Percentiles rank a stretch among this genome's conserved stretches.
Evolutionary conservation across 2,797 vertebrate genomes (phyloP).

Genomic region (Pseudochirops cupreus): DNA sequence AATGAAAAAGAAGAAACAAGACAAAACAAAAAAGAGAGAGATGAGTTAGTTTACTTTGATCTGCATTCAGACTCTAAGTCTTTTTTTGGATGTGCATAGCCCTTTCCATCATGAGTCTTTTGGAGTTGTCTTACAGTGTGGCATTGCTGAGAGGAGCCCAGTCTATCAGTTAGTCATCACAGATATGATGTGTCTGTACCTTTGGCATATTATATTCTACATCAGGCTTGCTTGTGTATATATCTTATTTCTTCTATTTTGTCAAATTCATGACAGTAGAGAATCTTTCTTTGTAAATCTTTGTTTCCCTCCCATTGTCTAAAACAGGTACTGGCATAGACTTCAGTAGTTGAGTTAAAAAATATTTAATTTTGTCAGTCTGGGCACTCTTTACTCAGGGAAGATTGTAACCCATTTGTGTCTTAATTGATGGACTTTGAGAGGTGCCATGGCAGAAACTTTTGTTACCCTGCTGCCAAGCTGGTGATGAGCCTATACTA

Average conservation of each 20-base stretch:
- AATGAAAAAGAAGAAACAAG: too few species aligned
- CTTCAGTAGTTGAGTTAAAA: not conserved
- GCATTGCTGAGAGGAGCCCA: too few species aligned
- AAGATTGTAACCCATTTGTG: not conserved
- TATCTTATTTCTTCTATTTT: not conserved
- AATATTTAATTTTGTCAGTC: not conserved
- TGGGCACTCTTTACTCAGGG: not conserved
- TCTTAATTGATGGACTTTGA: not conserved
- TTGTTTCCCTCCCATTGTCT: not conserved
- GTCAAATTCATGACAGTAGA: not conserved
- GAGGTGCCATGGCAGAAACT: not conserved
- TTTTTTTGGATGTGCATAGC: too few species aligned
- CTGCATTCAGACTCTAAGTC: too few species aligned
- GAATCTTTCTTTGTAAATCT: not conserved
- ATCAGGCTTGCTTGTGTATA: not conserved
- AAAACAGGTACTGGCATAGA: not conserved
- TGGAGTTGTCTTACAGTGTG: too few species aligned
- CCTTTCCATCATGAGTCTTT: too few species aligned
- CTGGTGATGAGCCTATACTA: not conserved
- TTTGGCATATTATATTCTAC: not conserved
- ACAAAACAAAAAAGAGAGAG: too few species aligned
- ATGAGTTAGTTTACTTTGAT: too few species aligned
- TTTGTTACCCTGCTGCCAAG: not conserved
- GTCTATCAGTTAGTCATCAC: too few species aligned
- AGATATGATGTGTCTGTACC: too few species aligned